Evolutionary conservation across 2,888 invertebrate species (phyloP).

Genomic region (Agrochola lota): DNA sequence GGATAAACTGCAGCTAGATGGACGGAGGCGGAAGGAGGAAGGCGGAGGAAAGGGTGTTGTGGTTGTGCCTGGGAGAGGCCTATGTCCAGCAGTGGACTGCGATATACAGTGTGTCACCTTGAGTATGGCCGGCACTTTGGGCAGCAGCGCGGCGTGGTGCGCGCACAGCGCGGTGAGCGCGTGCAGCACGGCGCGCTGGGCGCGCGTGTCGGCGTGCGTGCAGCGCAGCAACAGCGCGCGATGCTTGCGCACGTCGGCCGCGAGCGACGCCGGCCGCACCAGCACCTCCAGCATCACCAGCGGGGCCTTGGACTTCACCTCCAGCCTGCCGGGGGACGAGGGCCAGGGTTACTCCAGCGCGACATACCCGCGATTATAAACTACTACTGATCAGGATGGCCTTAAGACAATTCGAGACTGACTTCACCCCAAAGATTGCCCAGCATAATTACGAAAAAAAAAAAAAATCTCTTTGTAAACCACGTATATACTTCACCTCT

Average conservation of each 20-base stretch:
- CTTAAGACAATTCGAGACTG: neutral
- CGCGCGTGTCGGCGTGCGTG: constrained; percentile 94
- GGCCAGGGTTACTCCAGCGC: neutral
- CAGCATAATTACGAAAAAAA: neutral
- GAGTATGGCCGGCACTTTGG: constrained; percentile 96
- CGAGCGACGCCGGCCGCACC: constrained; percentile 92
- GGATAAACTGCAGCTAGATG: too few relatives aligned
- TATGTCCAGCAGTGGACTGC: too few relatives aligned
- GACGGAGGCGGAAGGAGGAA: too few relatives aligned
- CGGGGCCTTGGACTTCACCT: constrained; percentile 98
- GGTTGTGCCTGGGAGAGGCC: too few relatives aligned
- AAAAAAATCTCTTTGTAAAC: too few relatives aligned
- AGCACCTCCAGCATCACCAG: constrained; percentile 98
- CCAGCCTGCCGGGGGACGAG: constrained; percentile 88
- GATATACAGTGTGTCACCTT: constrained; percentile 89
- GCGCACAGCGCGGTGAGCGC: constrained; percentile 98
- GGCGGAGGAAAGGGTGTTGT: too few relatives aligned
- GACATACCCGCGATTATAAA: neutral
- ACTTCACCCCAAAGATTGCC: neutral
- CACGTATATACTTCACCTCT: constrained; percentile 64
- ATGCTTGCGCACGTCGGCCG: constrained; percentile 93
- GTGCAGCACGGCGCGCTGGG: constrained; percentile 97
- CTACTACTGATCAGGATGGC: neutral
- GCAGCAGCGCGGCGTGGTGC: constrained; percentile 94
- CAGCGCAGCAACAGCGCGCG: constrained; percentile 95